Base-by-base conservation (phyloP, 2,888 invertebrate genomes). In the Agrotis puta region DNA sequence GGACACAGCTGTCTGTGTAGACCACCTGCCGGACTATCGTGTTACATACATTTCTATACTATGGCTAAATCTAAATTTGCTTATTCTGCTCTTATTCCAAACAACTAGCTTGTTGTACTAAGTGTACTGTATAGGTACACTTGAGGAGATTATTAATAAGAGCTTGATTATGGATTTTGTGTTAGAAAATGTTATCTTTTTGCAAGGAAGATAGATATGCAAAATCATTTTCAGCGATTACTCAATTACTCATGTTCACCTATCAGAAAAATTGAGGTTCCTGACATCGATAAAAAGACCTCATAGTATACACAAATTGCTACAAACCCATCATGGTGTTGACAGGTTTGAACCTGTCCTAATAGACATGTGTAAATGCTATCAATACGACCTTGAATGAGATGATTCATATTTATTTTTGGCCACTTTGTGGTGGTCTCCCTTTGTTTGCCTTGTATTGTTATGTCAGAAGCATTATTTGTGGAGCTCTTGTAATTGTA, bases 331-430 rank as follows among this genome's bases (percentile, higher is more conserved):
- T 24, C 20, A 39, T 22, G 4, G 7, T 59, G 6, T 24, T 9
- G 20, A 13, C 48, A 39, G 20, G 27, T 51, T 45, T 63, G 14
- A 11, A 22, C 48, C 27, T 53, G 24, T 48, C n/a, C 4, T 16
- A 56, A 33, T 11, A 20, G 6, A 13, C 2, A 11, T 69, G 22
- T 48, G 24, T 24, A 39, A 39, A 3, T 22, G 13, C 27, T 22
- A 20, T 51, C n/a, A 18, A 47, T 2, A 48, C 51, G 22, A 80
- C 74, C 64, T 79, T 76, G 74, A 43, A n/a, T 16, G 3, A 22
- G 22, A 61, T 64, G 61, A 76, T 39, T 79, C 75, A 75, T 73
- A n/a, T 53, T 71, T 59, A 50, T 47, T 74, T 74, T 68, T 68
- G 33, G 5, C 22, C n/a, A 77, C 20, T 48, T n/a, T 11, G 16